These are phyloP conservation scores for Heliconius charithonia DNA, from an alignment of 2,888 invertebrate species.

Conservation along the genomic window DNA sequence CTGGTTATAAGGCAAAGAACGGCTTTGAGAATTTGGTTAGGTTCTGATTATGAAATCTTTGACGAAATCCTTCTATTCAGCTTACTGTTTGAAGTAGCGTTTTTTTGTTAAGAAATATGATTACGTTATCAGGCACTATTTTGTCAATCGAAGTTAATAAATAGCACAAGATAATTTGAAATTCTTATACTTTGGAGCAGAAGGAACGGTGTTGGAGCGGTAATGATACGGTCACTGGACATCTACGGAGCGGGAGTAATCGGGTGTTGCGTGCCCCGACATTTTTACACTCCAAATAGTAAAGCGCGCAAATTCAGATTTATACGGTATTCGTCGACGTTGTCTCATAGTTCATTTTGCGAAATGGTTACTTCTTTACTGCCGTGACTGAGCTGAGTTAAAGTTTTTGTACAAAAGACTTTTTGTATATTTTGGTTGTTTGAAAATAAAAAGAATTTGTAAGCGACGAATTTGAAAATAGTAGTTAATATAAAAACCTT, in stretches of 20 bases:
- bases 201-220: conserved; percentile 24
- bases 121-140: no score
- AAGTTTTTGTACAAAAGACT: neutral
- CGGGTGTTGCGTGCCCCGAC: conserved; percentile 32
- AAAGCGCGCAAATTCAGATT: conserved; percentile 21
- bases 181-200: conserved; percentile 32
- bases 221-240: conserved; percentile 37
- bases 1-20: no score
- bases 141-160: conserved; percentile 24
- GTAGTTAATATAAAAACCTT: no score
- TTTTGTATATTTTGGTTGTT: neutral
- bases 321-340: conserved; percentile 5
- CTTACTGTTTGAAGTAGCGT: no score
- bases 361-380: neutral
- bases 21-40: no score
- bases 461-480: no score
- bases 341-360: conserved; percentile 11
- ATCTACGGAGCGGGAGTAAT: conserved; percentile 37
- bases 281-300: conserved; percentile 35
- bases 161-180: conserved; percentile 30
- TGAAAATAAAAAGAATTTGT: neutral
- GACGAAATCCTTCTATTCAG: no score
- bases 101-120: no score
- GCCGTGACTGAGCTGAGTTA: neutral
- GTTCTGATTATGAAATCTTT: no score